These are phyloP conservation scores for Ceraclea dissimilis DNA, from an alignment of 2,888 invertebrate species.

Conservation along the genomic window DNA sequence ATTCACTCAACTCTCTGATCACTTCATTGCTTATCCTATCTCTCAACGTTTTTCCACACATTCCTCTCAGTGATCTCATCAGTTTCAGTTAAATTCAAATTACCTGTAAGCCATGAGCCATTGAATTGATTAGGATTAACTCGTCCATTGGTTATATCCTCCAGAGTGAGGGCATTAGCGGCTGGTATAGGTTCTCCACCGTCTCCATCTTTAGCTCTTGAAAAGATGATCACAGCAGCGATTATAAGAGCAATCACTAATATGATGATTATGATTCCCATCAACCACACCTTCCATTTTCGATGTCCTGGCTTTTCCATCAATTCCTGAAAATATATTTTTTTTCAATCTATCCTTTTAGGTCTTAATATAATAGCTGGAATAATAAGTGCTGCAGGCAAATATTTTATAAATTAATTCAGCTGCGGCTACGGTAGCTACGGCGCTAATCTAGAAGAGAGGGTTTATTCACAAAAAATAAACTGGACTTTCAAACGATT, in stretches of 20 bases:
- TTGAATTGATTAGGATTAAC: constrained; percentile 64
- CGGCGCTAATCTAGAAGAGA: no score
- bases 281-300: constrained; percentile 48
- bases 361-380: no score
- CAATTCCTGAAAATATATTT: constrained; percentile 46
- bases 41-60: no score
- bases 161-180: constrained; percentile 45
- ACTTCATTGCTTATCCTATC: no score
- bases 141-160: constrained; percentile 64
- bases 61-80: no score
- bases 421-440: no score
- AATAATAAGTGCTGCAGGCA: no score
- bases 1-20: no score
- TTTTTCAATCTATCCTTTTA: no score
- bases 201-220: not conserved
- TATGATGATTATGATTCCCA: constrained; percentile 48
- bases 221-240: constrained; percentile 50
- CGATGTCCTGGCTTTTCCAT: constrained; percentile 49
- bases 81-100: constrained; percentile 22
- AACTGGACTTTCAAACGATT: no score
- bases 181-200: constrained; percentile 3
- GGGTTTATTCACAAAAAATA: no score
- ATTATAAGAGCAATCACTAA: constrained; percentile 54
- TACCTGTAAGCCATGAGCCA: constrained; percentile 76
- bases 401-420: no score